phyloP scores from a whole-genome alignment of 2,888 invertebrate genomes.

The Phalangium opilio region DNA sequence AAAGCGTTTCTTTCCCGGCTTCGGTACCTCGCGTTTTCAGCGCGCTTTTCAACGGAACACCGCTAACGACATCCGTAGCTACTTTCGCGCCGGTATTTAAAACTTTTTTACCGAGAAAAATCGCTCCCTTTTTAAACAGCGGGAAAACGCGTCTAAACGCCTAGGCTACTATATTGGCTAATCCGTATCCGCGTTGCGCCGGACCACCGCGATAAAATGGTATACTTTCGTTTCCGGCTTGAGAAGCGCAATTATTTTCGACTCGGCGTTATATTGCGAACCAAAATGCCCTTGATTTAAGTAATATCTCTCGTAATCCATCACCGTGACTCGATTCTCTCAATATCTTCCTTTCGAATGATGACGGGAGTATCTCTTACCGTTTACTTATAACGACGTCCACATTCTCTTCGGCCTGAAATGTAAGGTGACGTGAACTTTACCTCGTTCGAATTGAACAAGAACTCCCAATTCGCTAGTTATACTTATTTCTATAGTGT shows the following conservation, averaged over 20 bases:
- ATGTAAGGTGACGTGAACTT: conserved; percentile 4
- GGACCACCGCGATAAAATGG: conserved; percentile 4
- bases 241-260: conserved; percentile 6
- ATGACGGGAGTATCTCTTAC: too few relatives aligned
- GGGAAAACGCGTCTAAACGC: conserved; percentile 8
- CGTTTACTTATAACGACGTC: too few relatives aligned
- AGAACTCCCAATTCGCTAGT: conserved; percentile 3
- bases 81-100: conserved; percentile 4
- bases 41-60: neutral
- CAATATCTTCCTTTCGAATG: too few relatives aligned
- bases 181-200: conserved; percentile 7
- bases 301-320: too few relatives aligned
- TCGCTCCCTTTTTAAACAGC: conserved; percentile 4
- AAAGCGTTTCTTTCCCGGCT: neutral
- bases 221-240: conserved; percentile 3
- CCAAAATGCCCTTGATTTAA: too few relatives aligned
- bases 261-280: too few relatives aligned
- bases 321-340: too few relatives aligned
- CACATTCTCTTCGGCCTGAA: conserved; percentile 4
- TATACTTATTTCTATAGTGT: conserved; percentile 5
- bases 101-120: conserved; percentile 7
- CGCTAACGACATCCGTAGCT: conserved; percentile 4
- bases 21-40: neutral
- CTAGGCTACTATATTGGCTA: conserved; percentile 5
- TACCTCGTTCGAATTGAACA: conserved; percentile 4